phyloP scores from a whole-genome alignment of 30 jellyfish, hydroid and myxozoan genomes.

The Catostylus mosaicus region DNA sequence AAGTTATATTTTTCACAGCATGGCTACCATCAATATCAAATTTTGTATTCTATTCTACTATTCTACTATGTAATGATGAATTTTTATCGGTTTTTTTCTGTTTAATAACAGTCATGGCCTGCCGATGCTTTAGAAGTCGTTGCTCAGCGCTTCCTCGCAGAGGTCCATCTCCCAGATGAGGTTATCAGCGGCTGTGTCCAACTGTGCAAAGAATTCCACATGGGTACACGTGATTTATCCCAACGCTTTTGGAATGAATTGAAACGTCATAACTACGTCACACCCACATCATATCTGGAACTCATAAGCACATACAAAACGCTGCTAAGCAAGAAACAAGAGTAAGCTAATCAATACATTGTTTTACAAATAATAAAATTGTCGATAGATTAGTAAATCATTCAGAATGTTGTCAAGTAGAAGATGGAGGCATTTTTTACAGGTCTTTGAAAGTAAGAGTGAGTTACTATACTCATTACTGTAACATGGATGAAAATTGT shows the following conservation, averaged over 20 bases:
- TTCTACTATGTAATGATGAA: too few relatives aligned
- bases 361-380: too few relatives aligned
- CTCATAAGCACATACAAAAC: conserved; percentile 95
- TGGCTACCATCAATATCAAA: too few relatives aligned
- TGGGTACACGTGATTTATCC: conserved; percentile 93
- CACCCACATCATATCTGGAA: conserved; percentile 99
- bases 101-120: conserved; percentile 90
- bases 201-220: conserved; percentile 93
- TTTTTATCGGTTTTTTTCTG: too few relatives aligned
- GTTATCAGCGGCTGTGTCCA: conserved; percentile 93
- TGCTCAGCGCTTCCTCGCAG: conserved; percentile 98
- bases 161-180: conserved; percentile 85
- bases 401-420: too few relatives aligned
- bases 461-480: too few relatives aligned
- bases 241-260: conserved; percentile 86
- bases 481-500: too few relatives aligned
- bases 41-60: too few relatives aligned
- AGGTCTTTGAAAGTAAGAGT: too few relatives aligned
- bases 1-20: too few relatives aligned
- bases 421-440: too few relatives aligned
- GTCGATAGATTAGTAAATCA: too few relatives aligned
- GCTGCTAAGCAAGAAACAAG: conserved; percentile 87
- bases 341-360: conserved; percentile 79
- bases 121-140: conserved; percentile 99
- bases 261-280: conserved; percentile 98